Percentiles rank a stretch among this genome's conserved stretches.
Conservation (phyloP, 2,113 vertebrate species). For the Gadus macrocephalus region DNA sequence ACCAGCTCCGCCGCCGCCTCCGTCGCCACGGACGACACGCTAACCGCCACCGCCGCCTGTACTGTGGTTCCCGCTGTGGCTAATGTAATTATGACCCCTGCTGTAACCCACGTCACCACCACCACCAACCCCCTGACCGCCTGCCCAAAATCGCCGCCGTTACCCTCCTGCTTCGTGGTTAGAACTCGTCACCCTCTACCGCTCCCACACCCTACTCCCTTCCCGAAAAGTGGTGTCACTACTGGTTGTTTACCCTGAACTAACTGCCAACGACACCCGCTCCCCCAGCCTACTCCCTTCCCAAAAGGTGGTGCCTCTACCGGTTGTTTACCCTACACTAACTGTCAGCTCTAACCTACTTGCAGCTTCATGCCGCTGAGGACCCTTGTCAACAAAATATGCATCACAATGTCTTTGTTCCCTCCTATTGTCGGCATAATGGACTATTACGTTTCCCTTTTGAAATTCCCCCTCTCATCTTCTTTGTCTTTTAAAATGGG, state of each 20-base stretch:
- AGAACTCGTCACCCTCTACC: slow-evolving; percentile 32
- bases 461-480: background rate
- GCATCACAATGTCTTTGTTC: slow-evolving; percentile 30
- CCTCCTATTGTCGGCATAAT: slow-evolving; percentile 7
- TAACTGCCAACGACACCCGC: slow-evolving; percentile 32
- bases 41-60: slow-evolving; percentile 71
- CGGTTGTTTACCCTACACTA: slow-evolving; percentile 43
- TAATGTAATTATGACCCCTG: slow-evolving; percentile 79
- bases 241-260: slow-evolving; percentile 35
- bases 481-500: too few species aligned
- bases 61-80: slow-evolving; percentile 69
- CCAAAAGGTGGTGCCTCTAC: slow-evolving; percentile 33
- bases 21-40: slow-evolving; percentile 52
- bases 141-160: too few species aligned
- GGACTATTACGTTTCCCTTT: background rate
- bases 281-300: slow-evolving; percentile 18
- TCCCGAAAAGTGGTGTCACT: slow-evolving; percentile 36
- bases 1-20: slow-evolving; percentile 51
- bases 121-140: slow-evolving; percentile 18
- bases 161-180: too few species aligned
- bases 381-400: background rate
- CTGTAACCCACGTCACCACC: slow-evolving; percentile 40
- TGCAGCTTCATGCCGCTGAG: slow-evolving; percentile 15
- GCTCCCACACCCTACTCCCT: slow-evolving; percentile 41
- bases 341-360: slow-evolving; percentile 23